A percentile compares a stretch with the other conserved stretches of the same genome.
phyloP scores from a whole-genome alignment of 1,140 invertebrate genomes.

The Caenorhabditis tropicalis region DNA sequence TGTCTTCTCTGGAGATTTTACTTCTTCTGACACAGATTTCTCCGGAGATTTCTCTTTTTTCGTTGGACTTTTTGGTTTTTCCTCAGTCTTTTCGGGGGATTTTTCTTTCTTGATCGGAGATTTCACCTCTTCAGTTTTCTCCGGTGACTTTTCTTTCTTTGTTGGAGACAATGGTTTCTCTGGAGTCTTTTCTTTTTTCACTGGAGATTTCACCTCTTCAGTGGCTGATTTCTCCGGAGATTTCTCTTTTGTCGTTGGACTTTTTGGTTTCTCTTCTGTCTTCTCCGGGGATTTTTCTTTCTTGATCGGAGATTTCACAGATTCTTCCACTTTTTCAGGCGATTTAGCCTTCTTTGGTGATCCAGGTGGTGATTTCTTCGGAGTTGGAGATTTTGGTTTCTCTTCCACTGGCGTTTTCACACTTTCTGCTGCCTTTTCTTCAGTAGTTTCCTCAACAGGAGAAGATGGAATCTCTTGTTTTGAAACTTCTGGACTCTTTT shows the following conservation, averaged over 20 bases:
- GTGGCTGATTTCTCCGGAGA: slow-evolving; percentile 10
- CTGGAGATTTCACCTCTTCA: background rate
- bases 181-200: background rate
- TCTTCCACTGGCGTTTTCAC: too few relatives aligned
- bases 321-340: background rate
- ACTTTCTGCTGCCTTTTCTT: background rate
- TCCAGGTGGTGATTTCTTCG: background rate
- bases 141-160: slow-evolving; percentile 34
- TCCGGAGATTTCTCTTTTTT: slow-evolving; percentile 39
- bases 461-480: background rate
- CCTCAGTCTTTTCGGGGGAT: slow-evolving; percentile 39
- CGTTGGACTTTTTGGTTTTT: slow-evolving; percentile 38
- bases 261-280: background rate
- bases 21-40: background rate
- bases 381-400: background rate
- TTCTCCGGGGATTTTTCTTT: slow-evolving; percentile 10
- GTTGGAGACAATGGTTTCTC: background rate
- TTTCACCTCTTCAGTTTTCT: too few relatives aligned
- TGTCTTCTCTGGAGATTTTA: background rate
- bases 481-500: background rate
- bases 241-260: background rate
- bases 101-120: slow-evolving; percentile 9
- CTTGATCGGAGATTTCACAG: background rate
- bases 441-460: too few relatives aligned
- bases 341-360: background rate